Evolutionary conservation across 64 coral and sea anemone species (phyloP).

Genomic region (Stichodactyla mertensii): DNA sequence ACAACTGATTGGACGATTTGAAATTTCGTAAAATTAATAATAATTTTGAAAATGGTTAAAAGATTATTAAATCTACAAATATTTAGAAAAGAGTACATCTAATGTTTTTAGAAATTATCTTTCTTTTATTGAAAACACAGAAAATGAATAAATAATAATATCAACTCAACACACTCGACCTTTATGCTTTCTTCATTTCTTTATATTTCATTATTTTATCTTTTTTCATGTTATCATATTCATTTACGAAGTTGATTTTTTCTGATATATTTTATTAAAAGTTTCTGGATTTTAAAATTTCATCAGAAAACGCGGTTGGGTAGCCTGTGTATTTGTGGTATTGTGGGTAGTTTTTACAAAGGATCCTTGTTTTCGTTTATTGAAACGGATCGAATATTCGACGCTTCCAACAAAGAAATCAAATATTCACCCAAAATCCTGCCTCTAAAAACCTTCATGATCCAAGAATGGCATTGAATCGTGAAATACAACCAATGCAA

Average conservation of each 20-base stretch:
- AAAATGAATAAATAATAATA: not conserved
- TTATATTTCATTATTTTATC: not conserved
- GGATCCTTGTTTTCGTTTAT: not conserved
- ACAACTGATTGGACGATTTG: not conserved
- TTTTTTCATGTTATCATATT: not conserved
- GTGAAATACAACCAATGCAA: not conserved
- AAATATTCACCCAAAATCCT: not conserved
- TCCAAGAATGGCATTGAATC: constrained; percentile 7
- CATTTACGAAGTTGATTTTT: not conserved
- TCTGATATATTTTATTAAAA: not conserved
- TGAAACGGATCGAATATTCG: constrained; percentile 1
- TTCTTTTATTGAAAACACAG: not conserved
- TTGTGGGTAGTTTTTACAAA: constrained; percentile 11
- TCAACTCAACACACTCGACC: not conserved
- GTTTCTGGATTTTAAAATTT: not conserved
- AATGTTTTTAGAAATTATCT: not conserved
- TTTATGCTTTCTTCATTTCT: not conserved
- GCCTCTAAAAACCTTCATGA: not conserved
- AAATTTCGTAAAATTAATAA: not conserved
- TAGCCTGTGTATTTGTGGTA: constrained; percentile 4
- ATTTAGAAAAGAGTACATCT: not conserved
- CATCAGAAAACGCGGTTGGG: not conserved
- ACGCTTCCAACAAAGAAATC: not conserved
- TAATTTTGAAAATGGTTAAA: not conserved
- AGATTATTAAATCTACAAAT: not conserved